Evolutionary conservation across 2,113 vertebrate genomes (phyloP).

Genomic region (Pedionomus torquatus): DNA sequence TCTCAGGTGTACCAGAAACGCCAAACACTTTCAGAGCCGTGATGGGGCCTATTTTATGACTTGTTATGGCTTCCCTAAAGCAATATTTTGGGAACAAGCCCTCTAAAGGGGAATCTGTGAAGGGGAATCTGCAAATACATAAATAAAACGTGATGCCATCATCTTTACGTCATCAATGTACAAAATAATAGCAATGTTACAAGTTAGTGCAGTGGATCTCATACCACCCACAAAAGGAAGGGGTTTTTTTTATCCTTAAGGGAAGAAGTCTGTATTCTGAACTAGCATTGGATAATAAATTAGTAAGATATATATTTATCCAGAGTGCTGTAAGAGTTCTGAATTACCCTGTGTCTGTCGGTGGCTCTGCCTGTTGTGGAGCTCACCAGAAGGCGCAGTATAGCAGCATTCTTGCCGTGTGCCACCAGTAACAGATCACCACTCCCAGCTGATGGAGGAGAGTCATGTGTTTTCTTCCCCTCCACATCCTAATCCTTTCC

Average conservation of each 20-base stretch:
- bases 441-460: no score
- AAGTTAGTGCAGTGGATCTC: no score
- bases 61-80: background rate
- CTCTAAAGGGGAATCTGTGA: background rate
- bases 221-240: background rate
- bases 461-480: rapidly evolving
- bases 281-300: no score
- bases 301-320: background rate
- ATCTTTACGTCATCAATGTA: background rate
- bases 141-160: background rate
- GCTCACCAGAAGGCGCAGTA: background rate
- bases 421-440: background rate
- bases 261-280: background rate
- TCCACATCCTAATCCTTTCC: background rate
- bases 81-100: background rate
- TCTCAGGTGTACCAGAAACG: background rate
- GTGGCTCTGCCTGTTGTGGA: background rate
- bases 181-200: background rate
- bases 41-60: background rate
- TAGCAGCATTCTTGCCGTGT: background rate
- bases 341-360: background rate
- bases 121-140: background rate
- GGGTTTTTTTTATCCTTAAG: background rate
- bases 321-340: background rate
- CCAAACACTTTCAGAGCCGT: background rate